Percentiles rank a stretch among this genome's conserved stretches.
These are phyloP conservation scores for Oligia latruncula DNA, from an alignment of 2,888 invertebrate genomes.

Conservation along the genomic window DNA sequence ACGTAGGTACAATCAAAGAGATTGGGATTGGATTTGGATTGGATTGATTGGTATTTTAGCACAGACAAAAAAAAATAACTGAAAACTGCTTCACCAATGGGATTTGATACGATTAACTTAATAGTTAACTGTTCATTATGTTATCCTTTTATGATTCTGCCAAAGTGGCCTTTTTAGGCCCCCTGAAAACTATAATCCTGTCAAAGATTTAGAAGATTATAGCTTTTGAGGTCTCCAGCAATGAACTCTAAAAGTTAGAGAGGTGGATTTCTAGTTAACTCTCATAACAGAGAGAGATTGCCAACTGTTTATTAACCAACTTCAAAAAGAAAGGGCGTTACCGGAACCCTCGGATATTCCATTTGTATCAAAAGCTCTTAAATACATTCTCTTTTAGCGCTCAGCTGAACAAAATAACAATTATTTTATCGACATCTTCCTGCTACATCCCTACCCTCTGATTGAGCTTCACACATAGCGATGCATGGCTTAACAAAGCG, in stretches of 20 bases:
- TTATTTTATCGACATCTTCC: conserved; percentile 18
- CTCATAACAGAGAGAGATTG: background rate
- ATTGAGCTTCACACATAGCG: conserved; percentile 61
- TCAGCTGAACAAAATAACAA: background rate
- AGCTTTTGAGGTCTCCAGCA: background rate
- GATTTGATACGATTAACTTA: too few relatives aligned
- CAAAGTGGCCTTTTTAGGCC: too few relatives aligned
- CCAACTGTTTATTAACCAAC: background rate
- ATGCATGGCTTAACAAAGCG: conserved; percentile 64
- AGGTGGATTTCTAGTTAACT: background rate
- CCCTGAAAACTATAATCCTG: background rate
- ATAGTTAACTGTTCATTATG: too few relatives aligned
- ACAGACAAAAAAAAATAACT: too few relatives aligned
- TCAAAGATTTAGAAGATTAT: background rate
- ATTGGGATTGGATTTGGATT: too few relatives aligned
- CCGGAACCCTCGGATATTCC: background rate
- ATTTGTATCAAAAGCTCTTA: background rate
- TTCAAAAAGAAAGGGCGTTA: background rate
- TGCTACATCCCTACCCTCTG: conserved; percentile 37
- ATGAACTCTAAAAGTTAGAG: background rate
- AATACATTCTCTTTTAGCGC: too few relatives aligned
- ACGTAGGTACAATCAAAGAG: too few relatives aligned
- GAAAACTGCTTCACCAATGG: too few relatives aligned
- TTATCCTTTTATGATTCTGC: too few relatives aligned
- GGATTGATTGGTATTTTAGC: too few relatives aligned